Evolutionary conservation across 2,113 vertebrate genomes (phyloP).

Genomic region (Carassius carassius): DNA sequence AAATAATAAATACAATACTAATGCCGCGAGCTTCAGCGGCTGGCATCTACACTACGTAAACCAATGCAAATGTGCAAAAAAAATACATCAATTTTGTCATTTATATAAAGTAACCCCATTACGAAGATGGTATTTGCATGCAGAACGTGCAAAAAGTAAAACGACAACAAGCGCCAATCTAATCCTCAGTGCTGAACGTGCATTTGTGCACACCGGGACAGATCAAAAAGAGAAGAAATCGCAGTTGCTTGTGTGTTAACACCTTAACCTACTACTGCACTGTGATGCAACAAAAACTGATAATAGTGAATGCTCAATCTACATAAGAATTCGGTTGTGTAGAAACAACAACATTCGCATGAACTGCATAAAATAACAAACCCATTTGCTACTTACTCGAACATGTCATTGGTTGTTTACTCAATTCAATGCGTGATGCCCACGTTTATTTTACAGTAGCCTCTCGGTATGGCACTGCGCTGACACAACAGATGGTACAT

Average conservation of each 20-base stretch:
- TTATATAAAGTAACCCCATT: not conserved
- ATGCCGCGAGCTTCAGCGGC: not conserved
- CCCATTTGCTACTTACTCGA: conserved; percentile 73
- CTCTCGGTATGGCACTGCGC: conserved; percentile 52
- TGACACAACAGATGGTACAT: conserved; percentile 45
- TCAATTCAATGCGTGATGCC: conserved; percentile 50
- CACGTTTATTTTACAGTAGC: conserved; percentile 38
- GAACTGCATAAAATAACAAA: not conserved
- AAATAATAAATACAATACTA: not conserved
- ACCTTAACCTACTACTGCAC: not conserved
- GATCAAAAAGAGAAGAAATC: not conserved
- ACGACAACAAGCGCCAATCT: not conserved
- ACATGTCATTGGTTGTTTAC: conserved; percentile 74
- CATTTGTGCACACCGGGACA: not conserved
- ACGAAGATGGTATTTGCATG: not conserved
- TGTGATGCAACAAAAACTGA: not conserved
- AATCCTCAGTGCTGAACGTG: conserved; percentile 9
- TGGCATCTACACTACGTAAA: not conserved
- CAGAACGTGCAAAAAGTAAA: not conserved
- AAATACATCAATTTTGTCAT: not conserved
- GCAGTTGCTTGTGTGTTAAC: not conserved
- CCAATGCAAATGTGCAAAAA: not conserved
- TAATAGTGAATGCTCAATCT: not conserved
- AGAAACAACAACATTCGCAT: not conserved
- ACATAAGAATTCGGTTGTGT: not conserved